phyloP scores from a whole-genome alignment of 2,888 invertebrate genomes.

The Oxycera nigricornis region DNA sequence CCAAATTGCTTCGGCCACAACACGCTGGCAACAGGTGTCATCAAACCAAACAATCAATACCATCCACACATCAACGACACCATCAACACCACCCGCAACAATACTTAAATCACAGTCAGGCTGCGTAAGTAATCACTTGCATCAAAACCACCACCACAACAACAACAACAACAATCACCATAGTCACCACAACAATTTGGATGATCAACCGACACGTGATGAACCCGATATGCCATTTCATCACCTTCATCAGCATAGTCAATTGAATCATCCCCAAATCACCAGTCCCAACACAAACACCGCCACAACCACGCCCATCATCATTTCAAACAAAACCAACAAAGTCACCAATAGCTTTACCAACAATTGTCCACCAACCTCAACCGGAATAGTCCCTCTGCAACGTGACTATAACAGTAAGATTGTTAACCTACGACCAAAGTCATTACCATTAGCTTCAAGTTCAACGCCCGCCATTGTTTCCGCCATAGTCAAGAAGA shows the following conservation, averaged over 20 bases:
- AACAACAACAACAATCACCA: conserved; percentile 55
- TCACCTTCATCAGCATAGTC: conserved; percentile 22
- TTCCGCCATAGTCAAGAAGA: conserved; percentile 62
- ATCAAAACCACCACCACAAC: conserved; percentile 54
- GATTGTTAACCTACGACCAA: conserved; percentile 56
- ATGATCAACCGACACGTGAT: conserved; percentile 60
- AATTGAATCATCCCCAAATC: neutral
- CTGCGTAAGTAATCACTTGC: conserved; percentile 30
- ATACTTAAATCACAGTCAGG: neutral
- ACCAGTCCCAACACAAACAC: conserved; percentile 13
- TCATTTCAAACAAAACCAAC: conserved; percentile 37
- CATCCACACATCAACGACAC: conserved; percentile 50
- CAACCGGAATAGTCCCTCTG: neutral
- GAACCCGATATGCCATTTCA: conserved; percentile 57
- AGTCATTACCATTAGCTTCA: conserved; percentile 61
- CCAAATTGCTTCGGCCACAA: conserved; percentile 55
- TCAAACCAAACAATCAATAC: conserved; percentile 61
- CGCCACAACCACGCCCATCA: conserved; percentile 18
- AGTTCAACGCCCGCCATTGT: conserved; percentile 62
- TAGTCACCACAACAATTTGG: conserved; percentile 45
- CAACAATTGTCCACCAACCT: neutral
- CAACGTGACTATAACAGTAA: conserved; percentile 43
- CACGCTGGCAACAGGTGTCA: conserved; percentile 66
- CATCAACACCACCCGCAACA: neutral
- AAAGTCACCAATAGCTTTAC: conserved; percentile 2